Base-by-base conservation (phyloP, 2,113 vertebrate genomes). In the Hyla sarda region DNA sequence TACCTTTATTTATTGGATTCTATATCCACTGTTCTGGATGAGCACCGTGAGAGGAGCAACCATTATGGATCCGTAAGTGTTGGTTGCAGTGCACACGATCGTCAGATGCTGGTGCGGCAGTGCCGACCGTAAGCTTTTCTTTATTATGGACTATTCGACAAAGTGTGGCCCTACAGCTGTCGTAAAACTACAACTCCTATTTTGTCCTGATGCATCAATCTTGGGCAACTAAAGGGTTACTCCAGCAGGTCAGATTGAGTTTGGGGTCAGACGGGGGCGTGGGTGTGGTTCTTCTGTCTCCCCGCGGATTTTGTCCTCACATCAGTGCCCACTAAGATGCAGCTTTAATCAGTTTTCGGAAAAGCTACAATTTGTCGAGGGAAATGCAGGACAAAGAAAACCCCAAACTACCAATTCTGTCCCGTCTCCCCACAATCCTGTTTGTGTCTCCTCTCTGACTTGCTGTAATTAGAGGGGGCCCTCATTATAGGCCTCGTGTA, bases 391-490 rank as follows among this genome's bases (percentile, higher is more conserved):
- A 81, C 76, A 86, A 72, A 73, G 84, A 86, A 86, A 86, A 85
- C 84, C 84, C 84, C 84, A 81, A 86, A 47, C 84, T 86, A 60
- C 84, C 84, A 86, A 86, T 86, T 86, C 76, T 79, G 84, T 86
- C 84, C 84, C 65, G 84, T 86, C 84, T 86, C 84, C 84, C 84
- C 76, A 58, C 76, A 86, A 72, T 60, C 76, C 76, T 85, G 83
- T 79, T 85, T 79, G 60, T 72, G 76, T 86, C 76, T 80, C 76
- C 62, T 86, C 62, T 58, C 84, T 69, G 65, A 72, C 62, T 73
- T 48, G 48, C 10, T 41, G 32, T 80, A 86, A 86, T 86, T 86
- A 86, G 77, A 86, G 76, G 65, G n/a, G 76, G 37, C 34, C 77
- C 76, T 86, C 84, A 72, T 81, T 86, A 81, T 45, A 86, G 84